A percentile compares a stretch with the other conserved stretches of the same genome.
These are phyloP conservation scores for Hydropotes inermis DNA, from an alignment of 2,113 vertebrate species.

Conservation along the genomic window DNA sequence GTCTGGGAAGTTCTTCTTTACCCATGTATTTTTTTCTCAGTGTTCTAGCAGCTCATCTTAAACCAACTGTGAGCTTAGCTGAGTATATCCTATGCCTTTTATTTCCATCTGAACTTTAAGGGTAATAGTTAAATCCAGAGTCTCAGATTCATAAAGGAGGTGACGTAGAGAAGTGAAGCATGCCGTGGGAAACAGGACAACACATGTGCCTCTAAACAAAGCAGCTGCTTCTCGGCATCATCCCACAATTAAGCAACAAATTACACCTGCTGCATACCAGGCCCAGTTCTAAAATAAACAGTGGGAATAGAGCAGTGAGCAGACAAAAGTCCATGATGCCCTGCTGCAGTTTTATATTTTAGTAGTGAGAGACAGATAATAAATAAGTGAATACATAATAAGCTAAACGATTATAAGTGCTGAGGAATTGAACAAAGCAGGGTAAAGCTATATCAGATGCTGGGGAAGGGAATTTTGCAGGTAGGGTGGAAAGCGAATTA, in stretches of 20 bases:
- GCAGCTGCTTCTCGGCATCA: neutral
- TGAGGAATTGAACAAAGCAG: neutral
- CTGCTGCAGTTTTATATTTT: neutral
- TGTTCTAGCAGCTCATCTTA: neutral
- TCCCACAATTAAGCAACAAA: neutral
- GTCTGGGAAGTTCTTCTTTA: neutral
- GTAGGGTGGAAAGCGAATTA: neutral
- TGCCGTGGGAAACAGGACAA: neutral
- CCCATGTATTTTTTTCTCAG: neutral
- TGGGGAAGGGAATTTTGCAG: neutral
- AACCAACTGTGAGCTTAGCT: neutral
- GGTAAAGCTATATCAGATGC: neutral
- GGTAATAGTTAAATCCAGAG: neutral
- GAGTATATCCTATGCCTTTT: neutral
- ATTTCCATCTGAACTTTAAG: constrained; percentile 5
- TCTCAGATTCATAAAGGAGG: neutral
- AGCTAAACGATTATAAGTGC: neutral
- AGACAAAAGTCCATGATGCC: neutral
- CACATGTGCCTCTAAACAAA: neutral
- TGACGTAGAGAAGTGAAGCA: neutral
- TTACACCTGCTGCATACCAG: neutral
- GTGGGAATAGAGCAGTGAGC: neutral
- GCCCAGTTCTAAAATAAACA: neutral
- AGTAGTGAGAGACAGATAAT: neutral
- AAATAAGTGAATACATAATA: neutral